phyloP scores from a whole-genome alignment of 2,797 vertebrate species.

The Astyanax mexicanus region DNA sequence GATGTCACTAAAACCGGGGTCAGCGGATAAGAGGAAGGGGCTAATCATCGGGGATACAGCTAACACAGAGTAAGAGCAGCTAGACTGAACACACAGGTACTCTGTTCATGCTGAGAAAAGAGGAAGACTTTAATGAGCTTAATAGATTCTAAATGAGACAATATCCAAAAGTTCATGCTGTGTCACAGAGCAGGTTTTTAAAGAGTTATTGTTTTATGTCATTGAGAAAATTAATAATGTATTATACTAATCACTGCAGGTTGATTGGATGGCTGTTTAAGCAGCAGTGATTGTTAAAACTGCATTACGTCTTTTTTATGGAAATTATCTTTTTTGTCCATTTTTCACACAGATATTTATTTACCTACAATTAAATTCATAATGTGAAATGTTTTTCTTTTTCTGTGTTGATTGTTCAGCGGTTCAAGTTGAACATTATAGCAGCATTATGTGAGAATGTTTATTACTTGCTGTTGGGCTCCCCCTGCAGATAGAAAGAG shows the following conservation, averaged over 20 bases:
- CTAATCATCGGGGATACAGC: conserved; percentile 46
- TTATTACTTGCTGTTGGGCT: too few relatives aligned
- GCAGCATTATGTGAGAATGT: too few relatives aligned
- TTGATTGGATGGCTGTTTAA: background rate
- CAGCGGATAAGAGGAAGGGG: conserved; percentile 44
- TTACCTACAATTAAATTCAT: background rate
- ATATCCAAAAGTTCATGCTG: background rate
- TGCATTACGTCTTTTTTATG: background rate
- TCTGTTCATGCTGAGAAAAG: background rate
- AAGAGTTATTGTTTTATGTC: background rate
- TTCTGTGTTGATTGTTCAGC: background rate
- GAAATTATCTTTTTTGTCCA: background rate
- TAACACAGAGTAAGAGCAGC: background rate
- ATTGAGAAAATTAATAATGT: background rate
- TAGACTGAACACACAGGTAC: background rate
- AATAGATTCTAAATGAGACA: background rate
- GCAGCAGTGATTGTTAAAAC: background rate
- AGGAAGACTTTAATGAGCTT: background rate
- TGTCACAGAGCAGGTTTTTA: background rate
- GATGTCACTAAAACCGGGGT: conserved; percentile 48
- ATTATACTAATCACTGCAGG: background rate
- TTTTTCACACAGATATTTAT: background rate
- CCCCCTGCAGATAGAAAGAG: too few relatives aligned
- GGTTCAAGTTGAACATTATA: background rate
- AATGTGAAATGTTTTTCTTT: background rate